phyloP scores from a whole-genome alignment of 2,113 vertebrate species.

The Percopsis transmontana region DNA sequence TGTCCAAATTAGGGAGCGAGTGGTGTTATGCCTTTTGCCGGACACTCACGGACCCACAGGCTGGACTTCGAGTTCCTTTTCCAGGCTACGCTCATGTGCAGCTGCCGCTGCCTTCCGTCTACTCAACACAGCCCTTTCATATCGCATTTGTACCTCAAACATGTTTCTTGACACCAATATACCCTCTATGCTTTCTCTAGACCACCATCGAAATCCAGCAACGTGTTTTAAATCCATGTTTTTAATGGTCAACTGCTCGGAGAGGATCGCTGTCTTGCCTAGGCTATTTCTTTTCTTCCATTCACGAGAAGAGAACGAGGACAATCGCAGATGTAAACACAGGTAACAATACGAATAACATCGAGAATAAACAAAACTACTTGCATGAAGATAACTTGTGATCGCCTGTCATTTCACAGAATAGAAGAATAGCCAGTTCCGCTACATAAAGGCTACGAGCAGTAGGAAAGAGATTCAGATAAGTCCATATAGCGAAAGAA shows the following conservation, averaged over 20 bases:
- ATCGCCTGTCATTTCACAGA: slow-evolving; percentile 60
- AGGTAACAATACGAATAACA: slow-evolving; percentile 79
- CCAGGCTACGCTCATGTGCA: slow-evolving; percentile 75
- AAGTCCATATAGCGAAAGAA: slow-evolving; percentile 70
- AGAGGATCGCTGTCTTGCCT: slow-evolving; percentile 76
- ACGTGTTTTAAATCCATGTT: slow-evolving; percentile 69
- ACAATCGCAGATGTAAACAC: slow-evolving; percentile 83
- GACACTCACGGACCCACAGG: slow-evolving; percentile 77
- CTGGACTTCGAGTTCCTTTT: slow-evolving; percentile 79
- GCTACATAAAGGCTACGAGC: slow-evolving; percentile 50
- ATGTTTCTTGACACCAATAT: slow-evolving; percentile 63
- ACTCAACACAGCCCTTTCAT: slow-evolving; percentile 53
- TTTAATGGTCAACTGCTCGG: slow-evolving; percentile 67
- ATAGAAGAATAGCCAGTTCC: slow-evolving; percentile 62
- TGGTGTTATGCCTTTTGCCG: slow-evolving; percentile 56
- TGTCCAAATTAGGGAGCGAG: slow-evolving; percentile 53
- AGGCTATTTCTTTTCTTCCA: slow-evolving; percentile 79
- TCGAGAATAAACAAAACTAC: slow-evolving; percentile 68
- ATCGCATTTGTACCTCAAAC: slow-evolving; percentile 61
- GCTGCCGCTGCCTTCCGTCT: slow-evolving; percentile 73
- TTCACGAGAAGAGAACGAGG: slow-evolving; percentile 76
- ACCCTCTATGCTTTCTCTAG: slow-evolving; percentile 8
- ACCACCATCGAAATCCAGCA: slow-evolving; percentile 55
- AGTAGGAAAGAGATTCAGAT: slow-evolving; percentile 61
- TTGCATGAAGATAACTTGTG: slow-evolving; percentile 74